Evolutionary conservation across 2,888 invertebrate genomes (phyloP), one percentile per base, ranked within the genome.

Genomic region (Cataglyphis rosenhaueri): DNA sequence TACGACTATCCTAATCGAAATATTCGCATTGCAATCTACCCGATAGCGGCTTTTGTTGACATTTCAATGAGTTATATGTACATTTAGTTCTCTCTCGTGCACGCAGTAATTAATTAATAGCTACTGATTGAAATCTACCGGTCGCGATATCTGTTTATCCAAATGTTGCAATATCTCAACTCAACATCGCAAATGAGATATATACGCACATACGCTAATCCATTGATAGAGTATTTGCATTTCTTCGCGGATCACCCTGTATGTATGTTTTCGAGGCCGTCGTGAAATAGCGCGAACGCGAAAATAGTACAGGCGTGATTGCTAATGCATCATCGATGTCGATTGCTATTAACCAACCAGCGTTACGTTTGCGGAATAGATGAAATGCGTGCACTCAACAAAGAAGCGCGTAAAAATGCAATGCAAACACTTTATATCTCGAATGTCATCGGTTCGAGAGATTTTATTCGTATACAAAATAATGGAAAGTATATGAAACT

Each of bases 241-340:
- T 62, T 48, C 21, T 15, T 35, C 64, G 18, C 25, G 25, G 32
- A 35, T 64, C 35, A 10, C 3, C 6, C 15, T 64, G 41, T 38
- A 10, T 15, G 29, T 21, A 21, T 9, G 21, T 48, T 62, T 32
- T 32, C 10, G 38, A 38, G 25, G 21, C 9, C 3, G n/a, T 55
- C 15, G 38, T 66, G 38, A 66, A 74, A 76, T 76, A 9, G n/a
- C 29, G 38, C 75, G 29, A 25, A n/a, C 12, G 44, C 25, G 48
- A 44, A 21, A 25, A 10, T 21, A 59, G 32, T n/a, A 61, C 41
- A n/a, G 15, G 9, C 29, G 18, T 52, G 29, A 55, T 76, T 57
- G 68, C 32, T 76, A 76, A 66, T 66, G 55, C 38, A 15, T 55
- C 66, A 41, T 38, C 66, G 55, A 55, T 75, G 75, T 75, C 61